Base-by-base conservation (phyloP, 2,888 invertebrate species). In the Exephanes ischioxanthus region DNA sequence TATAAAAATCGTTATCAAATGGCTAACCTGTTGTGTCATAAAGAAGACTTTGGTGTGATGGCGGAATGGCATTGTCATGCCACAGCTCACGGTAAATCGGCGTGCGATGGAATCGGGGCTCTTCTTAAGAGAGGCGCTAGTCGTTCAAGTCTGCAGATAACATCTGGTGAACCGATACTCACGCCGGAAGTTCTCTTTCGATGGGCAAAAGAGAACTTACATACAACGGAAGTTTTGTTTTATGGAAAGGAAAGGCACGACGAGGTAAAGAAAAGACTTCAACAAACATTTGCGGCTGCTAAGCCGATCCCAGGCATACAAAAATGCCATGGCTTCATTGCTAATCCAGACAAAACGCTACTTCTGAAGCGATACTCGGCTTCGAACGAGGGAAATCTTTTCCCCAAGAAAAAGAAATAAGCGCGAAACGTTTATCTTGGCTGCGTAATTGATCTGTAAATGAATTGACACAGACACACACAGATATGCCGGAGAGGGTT, bases 31-130 rank as follows among this genome's bases (percentile, higher is more conserved):
- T 41, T 71, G 55, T 22, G 41, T 48, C 80, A 77, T 51, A 19
- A 70, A 71, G 67, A 80, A 67, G 84, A 86, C 67, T 86, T 80
- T 66, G 84, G 81, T 19, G 51, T 85, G n/a, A 63, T 30, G n/a
- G 90, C 89, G 19, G 88, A 90, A 79, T 91, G 88, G 89, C 84
- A 90, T 67, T 90, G 87, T 68, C 89, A 88, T 83, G 85, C 87
- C 3, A 88, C 89, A 5, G 66, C 78, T 11, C 90, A 90, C 83
- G 90, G 90, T 3, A 90, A 90, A 81, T 67, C 83, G 11, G 80
- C 87, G 9, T 87, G 90, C 83, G 90, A 91, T 86, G 89, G 89
- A 9, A 73, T 89, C 19, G 88, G 88, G 1, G 90, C 89, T 5
- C 86, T 88, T 14, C 55, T 86, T 11, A 88, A 30, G 30, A 89